Conservation (phyloP, 2,797 vertebrate genomes). For the Phylloscopus collybita region DNA sequence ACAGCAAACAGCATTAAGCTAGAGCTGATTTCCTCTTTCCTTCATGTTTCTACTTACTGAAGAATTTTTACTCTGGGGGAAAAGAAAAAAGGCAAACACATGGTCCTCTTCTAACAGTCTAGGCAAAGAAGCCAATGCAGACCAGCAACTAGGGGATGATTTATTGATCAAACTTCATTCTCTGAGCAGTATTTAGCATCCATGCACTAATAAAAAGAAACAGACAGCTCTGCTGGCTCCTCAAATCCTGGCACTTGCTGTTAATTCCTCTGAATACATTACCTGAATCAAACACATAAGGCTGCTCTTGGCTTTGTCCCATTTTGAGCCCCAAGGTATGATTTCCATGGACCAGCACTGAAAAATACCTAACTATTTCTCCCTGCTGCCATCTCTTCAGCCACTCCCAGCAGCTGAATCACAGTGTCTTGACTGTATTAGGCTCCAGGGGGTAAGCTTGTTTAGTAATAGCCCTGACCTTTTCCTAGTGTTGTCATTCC, state of each 20-base stretch:
- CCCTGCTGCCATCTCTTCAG: slow-evolving; percentile 43
- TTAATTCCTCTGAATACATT: slow-evolving; percentile 57
- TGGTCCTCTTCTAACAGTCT: background rate
- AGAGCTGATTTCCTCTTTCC: background rate
- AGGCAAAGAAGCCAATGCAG: background rate
- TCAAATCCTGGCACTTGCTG: slow-evolving; percentile 18
- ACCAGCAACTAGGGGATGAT: slow-evolving; percentile 48
- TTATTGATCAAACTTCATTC: slow-evolving; percentile 54
- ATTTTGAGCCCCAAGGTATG: slow-evolving; percentile 61
- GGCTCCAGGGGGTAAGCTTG: slow-evolving; percentile 67
- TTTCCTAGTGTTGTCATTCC: slow-evolving; percentile 71
- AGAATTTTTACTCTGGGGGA: background rate
- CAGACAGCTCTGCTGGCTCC: slow-evolving; percentile 52
- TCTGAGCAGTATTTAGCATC: slow-evolving; percentile 57
- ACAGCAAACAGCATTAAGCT: background rate
- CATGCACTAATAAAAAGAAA: slow-evolving; percentile 48
- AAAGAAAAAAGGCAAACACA: slow-evolving; percentile 38
- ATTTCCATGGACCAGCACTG: slow-evolving; percentile 53
- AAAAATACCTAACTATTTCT: slow-evolving; percentile 57
- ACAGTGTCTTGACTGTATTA: slow-evolving; percentile 72
- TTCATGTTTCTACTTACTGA: background rate
- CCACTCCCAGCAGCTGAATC: slow-evolving; percentile 63
- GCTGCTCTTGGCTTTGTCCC: slow-evolving; percentile 32
- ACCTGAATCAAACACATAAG: slow-evolving; percentile 50
- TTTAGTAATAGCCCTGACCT: slow-evolving; percentile 75